Evolutionary conservation across 2,888 invertebrate genomes (phyloP).

Genomic region (Drosophila sordidapex): DNA sequence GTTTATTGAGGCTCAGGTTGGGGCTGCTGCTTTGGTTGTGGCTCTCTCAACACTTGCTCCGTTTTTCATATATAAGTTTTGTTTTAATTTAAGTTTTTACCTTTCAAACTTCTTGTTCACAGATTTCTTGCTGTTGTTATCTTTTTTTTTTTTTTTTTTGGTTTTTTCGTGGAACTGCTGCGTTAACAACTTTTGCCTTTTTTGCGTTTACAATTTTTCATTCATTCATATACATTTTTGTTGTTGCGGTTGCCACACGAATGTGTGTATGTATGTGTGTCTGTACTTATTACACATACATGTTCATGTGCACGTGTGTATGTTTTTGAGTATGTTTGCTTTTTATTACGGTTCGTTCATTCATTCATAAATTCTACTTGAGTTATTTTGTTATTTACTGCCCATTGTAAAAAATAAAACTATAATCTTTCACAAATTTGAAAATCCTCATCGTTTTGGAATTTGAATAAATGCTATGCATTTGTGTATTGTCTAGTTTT

Average conservation of each 20-base stretch:
- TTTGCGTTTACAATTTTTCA: conserved; percentile 73
- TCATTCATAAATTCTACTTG: conserved; percentile 72
- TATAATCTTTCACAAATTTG: background rate
- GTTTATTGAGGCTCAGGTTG: conserved; percentile 9
- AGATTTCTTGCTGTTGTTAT: conserved; percentile 67
- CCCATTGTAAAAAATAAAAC: conserved; percentile 13
- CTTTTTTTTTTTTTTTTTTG: conserved; percentile 35
- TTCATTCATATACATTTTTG: conserved; percentile 60
- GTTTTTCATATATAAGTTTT: conserved; percentile 68
- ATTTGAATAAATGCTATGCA: background rate
- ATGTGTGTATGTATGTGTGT: conserved; percentile 21
- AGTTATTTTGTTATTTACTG: conserved; percentile 35
- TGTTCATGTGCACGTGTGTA: conserved; percentile 2
- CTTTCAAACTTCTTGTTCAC: conserved; percentile 80
- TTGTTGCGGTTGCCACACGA: conserved; percentile 35
- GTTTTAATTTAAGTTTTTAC: conserved; percentile 79
- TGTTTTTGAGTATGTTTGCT: conserved; percentile 28
- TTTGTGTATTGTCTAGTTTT: background rate
- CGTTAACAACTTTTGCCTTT: conserved; percentile 77
- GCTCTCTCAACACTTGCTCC: conserved; percentile 54
- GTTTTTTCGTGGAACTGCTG: conserved; percentile 77
- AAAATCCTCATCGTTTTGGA: background rate
- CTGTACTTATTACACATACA: conserved; percentile 36
- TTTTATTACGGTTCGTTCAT: conserved; percentile 41
- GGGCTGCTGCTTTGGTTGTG: conserved; percentile 8